Evolutionary conservation across 30 jellyfish, hydroid and myxozoan genomes (phyloP), one percentile per base, ranked within the genome.

Genomic region (Turritopsis dohrnii): DNA sequence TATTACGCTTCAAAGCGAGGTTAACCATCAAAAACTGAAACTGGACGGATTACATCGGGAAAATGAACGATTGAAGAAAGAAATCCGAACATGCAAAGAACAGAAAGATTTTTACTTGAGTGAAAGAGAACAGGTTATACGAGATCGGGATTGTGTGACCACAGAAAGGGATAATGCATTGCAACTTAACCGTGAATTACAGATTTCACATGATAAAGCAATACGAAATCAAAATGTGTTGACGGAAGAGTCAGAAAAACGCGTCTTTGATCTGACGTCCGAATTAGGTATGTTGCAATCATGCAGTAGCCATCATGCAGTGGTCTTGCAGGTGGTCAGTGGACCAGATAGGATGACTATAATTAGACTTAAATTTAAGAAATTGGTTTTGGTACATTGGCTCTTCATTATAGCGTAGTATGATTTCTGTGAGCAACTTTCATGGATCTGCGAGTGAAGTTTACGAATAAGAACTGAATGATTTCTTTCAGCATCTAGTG

Each of bases 81-180:
- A 88, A 52, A 71, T 81, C 7, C 69, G 65, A 29, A 82, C 96
- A n/a, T 25, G 29, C 26, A 76, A 75, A 60, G 96, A 88, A 81
- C 96, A 93, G 65, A 54, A 90, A 41, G 88, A 79, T 29, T 81
- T 30, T 66, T 41, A 85, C 31, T 71, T 88, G 52, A 83, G 72
- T 28, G 98, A 93, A 60, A 82, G 96, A 19, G 96, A 93, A 73
- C 80, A 74, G 25, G 91, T 96, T 29, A 71, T 93, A 1, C 79
- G 69, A 27, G 96, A 93, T 69, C 86, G 98, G 1, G 86, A 81
- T 54, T 52, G 53, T 13, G 86, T 84, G 28, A 24, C 53, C 75
- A 79, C 84, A 24, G 98, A 93, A 73, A 85, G 92, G 20, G 96
- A 88, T 30, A 96, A 93, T 26, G 93, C 91, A 7, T 28, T 82